Percentiles rank a stretch among this genome's conserved stretches.
phyloP scores from a whole-genome alignment of 2,113 vertebrate species.

The Pipa parva region DNA sequence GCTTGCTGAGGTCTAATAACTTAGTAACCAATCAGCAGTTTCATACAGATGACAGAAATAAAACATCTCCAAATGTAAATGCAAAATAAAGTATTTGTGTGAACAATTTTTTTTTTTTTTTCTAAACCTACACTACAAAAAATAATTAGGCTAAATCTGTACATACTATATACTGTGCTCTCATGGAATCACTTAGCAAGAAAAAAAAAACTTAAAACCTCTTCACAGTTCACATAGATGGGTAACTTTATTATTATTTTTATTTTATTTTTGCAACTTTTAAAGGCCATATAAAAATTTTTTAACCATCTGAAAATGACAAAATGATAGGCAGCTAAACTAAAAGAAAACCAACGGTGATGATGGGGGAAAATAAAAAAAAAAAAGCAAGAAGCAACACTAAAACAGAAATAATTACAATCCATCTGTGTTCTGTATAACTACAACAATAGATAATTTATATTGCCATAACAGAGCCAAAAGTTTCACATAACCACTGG shows the following conservation, averaged over 20 bases:
- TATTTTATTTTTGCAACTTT: neutral
- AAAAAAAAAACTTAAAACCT: conserved; percentile 3
- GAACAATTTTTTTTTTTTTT: no score
- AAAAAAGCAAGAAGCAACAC: neutral
- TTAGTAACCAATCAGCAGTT: no score
- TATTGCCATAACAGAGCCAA: neutral
- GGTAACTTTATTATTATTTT: conserved; percentile 8
- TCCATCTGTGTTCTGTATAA: neutral
- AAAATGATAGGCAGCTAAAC: neutral
- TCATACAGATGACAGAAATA: no score
- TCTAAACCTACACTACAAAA: no score
- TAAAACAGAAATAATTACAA: neutral
- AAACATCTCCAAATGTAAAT: no score
- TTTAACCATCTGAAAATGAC: conserved; percentile 6
- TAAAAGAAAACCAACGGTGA: no score
- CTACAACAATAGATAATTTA: neutral
- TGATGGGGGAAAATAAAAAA: neutral
- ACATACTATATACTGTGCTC: no score
- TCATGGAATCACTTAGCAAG: neutral
- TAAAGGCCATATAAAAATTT: conserved; percentile 12
- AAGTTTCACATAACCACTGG: neutral
- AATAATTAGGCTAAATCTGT: no score
- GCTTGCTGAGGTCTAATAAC: no score
- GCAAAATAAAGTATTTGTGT: no score
- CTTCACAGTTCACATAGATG: conserved; percentile 1